A percentile compares a stretch with the other conserved stretches of the same genome.
phyloP scores from a whole-genome alignment of 2,888 invertebrate species.

The Chloroclysta siterata region DNA sequence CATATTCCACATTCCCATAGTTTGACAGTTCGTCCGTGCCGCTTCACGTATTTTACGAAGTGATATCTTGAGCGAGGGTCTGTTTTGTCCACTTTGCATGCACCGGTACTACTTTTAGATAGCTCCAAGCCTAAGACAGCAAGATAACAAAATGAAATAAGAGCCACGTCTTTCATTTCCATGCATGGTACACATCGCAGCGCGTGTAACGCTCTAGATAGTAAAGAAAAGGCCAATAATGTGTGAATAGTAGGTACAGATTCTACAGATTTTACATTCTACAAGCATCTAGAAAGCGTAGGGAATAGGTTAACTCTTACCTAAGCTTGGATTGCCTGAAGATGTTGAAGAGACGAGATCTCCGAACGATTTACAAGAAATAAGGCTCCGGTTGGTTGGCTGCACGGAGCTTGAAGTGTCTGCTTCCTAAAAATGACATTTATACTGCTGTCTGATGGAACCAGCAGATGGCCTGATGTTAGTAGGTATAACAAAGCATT shows the following conservation, averaged over 20 bases:
- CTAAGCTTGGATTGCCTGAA: conserved; percentile 45
- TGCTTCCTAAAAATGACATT: conserved; percentile 55
- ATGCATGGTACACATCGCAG: no score
- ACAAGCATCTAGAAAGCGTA: no score
- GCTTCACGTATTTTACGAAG: conserved; percentile 87
- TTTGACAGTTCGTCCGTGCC: conserved; percentile 88
- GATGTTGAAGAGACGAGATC: conserved; percentile 70
- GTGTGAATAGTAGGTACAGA: no score
- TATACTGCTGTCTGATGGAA: background rate
- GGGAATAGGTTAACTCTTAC: no score
- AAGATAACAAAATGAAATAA: background rate
- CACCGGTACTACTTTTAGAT: conserved; percentile 47
- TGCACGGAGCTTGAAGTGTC: conserved; percentile 60
- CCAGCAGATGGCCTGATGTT: no score
- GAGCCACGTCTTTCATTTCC: no score
- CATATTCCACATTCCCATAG: conserved; percentile 91
- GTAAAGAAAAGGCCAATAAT: no score
- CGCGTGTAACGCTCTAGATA: no score
- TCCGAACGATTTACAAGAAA: conserved; percentile 51
- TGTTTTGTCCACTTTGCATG: conserved; percentile 82
- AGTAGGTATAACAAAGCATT: no score
- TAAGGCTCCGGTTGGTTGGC: conserved; percentile 51
- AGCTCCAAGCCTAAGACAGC: conserved; percentile 41
- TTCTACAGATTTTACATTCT: no score
- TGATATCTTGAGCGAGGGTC: conserved; percentile 86